Base-by-base conservation (phyloP, 1,140 invertebrate species). In the Ectropis grisescens region DNA sequence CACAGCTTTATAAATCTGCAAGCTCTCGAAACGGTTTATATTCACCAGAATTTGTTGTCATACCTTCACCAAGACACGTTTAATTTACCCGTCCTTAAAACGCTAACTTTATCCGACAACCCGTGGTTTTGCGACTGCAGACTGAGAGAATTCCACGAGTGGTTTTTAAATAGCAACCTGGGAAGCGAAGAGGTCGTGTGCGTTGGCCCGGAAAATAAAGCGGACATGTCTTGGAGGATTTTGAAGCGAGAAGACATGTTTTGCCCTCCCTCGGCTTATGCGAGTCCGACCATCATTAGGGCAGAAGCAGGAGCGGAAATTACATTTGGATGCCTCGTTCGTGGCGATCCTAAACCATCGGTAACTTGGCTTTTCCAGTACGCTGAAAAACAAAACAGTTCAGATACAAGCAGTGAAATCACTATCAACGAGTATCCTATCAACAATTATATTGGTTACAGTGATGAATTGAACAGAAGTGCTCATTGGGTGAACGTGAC, bases 51-150 rank as follows among this genome's bases (percentile, higher is more conserved):
- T 34, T 60, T 66, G 41, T 53, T 80, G 10, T 49, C 68, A 11
- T 64, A 60, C 41, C 50, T 80, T 8, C 75, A 78, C 45, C 58
- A 61, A 41, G 57, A 74, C 24, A 80, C 72, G 9, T 75, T 78
- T 23, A 78, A 78, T 40, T 48, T 80, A 13, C 75, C 75, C 2
- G 39, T 65, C 27, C 46, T 96, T 7, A 93, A 94, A 76, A 91
- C 91, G 1, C 71, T 95, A 1, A 87, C 87, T 2, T 71, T 95
- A 8, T 90, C 93, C 40, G 90, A 91, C 13, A 96, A 96, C 62
- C 91, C 89, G 8, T 96, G 94, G 94, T 86, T 85, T 30, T 96
- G 94, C 70, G 93, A 96, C 69, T 96, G 94, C 71, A 86, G 89
- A 37, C 66, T 96, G 30, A 87, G 91, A 41, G 88, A 88, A 8